Evolutionary conservation across 2,113 vertebrate genomes (phyloP).

Genomic region (Callaeas wilsoni): DNA sequence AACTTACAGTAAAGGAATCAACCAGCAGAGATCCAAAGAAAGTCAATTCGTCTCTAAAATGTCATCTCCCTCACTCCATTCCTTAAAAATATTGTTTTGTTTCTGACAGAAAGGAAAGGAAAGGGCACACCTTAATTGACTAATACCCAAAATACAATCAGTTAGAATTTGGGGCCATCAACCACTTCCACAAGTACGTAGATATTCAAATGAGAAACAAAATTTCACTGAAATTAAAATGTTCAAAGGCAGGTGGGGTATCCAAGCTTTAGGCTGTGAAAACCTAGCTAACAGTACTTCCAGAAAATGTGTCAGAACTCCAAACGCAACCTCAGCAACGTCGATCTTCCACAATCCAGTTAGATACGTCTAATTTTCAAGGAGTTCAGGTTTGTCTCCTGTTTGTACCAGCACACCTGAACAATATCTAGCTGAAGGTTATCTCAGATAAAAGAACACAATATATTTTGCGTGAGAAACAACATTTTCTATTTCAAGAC

Average conservation of each 20-base stretch:
- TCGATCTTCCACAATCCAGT: background rate
- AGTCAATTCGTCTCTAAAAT: background rate
- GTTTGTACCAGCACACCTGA: background rate
- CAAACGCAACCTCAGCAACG: background rate
- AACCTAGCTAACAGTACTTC: background rate
- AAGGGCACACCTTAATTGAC: fast-evolving
- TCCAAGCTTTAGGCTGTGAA: background rate
- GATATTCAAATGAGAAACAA: background rate
- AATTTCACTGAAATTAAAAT: background rate
- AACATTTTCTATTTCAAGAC: background rate
- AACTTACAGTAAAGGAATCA: background rate
- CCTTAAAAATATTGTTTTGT: background rate
- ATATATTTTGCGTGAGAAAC: background rate
- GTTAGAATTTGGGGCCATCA: background rate
- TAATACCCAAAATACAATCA: background rate
- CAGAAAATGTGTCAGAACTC: background rate
- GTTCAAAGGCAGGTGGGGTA: background rate
- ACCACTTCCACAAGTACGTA: background rate
- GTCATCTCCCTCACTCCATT: fast-evolving
- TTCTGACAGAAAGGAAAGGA: background rate
- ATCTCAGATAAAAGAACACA: background rate
- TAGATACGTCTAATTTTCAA: background rate
- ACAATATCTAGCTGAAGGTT: background rate
- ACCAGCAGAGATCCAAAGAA: background rate
- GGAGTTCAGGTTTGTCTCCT: background rate